These are phyloP conservation scores for Macroglossus sobrinus DNA, from an alignment of 2,113 vertebrate genomes.

Conservation along the genomic window DNA sequence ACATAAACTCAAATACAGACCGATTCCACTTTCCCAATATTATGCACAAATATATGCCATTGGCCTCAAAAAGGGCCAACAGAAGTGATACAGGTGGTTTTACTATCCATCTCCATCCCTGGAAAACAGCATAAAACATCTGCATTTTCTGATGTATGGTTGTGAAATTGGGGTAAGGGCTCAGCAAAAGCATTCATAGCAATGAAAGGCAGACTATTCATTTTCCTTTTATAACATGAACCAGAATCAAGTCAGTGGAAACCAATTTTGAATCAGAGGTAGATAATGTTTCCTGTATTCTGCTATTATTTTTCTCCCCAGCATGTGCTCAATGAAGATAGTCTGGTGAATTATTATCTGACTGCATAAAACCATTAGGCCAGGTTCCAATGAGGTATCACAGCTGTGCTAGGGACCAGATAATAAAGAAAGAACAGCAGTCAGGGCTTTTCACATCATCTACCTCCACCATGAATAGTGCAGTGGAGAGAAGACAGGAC, in stretches of 20 bases:
- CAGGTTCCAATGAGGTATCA: slow-evolving; percentile 25
- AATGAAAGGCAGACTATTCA: slow-evolving; percentile 9
- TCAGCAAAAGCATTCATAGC: not conserved
- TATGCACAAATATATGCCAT: not conserved
- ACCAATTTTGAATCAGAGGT: slow-evolving; percentile 44
- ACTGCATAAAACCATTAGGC: slow-evolving; percentile 63
- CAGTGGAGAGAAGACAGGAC: not conserved
- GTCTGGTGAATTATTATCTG: slow-evolving; percentile 53
- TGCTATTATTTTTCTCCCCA: slow-evolving; percentile 58
- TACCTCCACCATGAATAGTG: not conserved
- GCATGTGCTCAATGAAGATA: slow-evolving; percentile 64
- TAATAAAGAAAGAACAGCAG: not conserved
- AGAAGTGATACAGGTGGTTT: not conserved
- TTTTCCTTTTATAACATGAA: slow-evolving; percentile 55
- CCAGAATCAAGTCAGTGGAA: slow-evolving; percentile 34
- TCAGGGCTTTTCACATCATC: not conserved
- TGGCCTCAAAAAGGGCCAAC: not conserved
- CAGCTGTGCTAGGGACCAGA: slow-evolving; percentile 30
- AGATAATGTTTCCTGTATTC: slow-evolving; percentile 54
- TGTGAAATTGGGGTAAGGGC: not conserved
- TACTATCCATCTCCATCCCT: not conserved
- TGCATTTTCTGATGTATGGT: not conserved
- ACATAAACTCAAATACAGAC: not conserved
- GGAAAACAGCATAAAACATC: not conserved
- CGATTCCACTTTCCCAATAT: not conserved